Conservation (phyloP, 1,140 invertebrate species). For the Cydia splendana region DNA sequence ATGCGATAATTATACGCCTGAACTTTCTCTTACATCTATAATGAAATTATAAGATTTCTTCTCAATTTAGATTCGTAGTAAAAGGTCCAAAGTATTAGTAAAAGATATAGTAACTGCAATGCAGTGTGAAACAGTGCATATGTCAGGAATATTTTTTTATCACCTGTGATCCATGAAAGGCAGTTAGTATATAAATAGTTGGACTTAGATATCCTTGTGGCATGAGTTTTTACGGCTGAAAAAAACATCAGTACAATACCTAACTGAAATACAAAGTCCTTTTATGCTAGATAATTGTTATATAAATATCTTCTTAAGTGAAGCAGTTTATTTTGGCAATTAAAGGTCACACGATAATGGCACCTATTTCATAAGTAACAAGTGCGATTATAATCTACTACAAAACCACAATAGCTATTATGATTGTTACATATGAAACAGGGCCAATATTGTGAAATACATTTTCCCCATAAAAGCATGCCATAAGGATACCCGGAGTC, state of each 20-base stretch:
- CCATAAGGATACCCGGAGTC: constrained; percentile 12
- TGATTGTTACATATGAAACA: constrained; percentile 30
- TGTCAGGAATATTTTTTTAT: constrained; percentile 54
- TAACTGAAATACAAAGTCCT: too few relatives aligned
- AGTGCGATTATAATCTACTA: background rate
- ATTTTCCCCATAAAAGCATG: background rate
- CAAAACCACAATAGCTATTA: background rate
- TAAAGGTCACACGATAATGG: background rate
- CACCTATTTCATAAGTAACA: background rate
- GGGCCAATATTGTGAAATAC: background rate
- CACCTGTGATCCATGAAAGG: constrained; percentile 47
- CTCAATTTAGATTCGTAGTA: constrained; percentile 33
- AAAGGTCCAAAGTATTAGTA: constrained; percentile 34
- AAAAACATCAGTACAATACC: constrained; percentile 46
- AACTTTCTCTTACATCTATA: background rate
- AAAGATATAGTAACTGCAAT: constrained; percentile 67
- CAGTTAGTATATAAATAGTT: constrained; percentile 20
- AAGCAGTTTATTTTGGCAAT: too few relatives aligned
- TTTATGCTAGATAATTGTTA: too few relatives aligned
- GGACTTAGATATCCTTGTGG: background rate
- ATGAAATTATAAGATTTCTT: constrained; percentile 1
- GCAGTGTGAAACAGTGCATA: constrained; percentile 65
- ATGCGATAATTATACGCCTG: background rate
- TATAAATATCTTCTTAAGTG: too few relatives aligned
- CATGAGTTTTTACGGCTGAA: background rate